Evolutionary conservation across 2,113 vertebrate genomes (phyloP).

Genomic region (Drymodes brunneopygia): DNA sequence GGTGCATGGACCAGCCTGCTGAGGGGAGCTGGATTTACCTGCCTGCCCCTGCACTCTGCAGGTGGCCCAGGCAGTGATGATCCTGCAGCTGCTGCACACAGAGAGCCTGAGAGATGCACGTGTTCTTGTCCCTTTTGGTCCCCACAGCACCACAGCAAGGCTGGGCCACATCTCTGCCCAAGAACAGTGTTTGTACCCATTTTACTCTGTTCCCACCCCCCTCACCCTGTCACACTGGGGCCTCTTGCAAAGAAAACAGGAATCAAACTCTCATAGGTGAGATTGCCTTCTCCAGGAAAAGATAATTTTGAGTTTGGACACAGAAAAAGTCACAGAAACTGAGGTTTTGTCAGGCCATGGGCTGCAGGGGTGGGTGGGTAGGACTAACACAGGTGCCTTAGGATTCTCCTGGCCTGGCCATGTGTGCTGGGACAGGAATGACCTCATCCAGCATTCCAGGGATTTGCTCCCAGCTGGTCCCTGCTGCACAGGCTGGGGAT

Average conservation of each 20-base stretch:
- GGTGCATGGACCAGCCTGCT: too few relatives aligned
- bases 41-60: neutral
- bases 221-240: accelerated
- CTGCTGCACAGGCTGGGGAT: neutral
- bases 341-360: neutral
- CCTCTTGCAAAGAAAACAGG: neutral
- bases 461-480: accelerated
- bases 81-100: neutral
- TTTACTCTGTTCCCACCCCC: neutral
- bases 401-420: neutral
- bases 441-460: neutral
- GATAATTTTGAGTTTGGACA: neutral
- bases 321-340: neutral
- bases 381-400: neutral
- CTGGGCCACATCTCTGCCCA: neutral
- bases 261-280: neutral
- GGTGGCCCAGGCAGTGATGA: neutral
- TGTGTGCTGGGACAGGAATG: neutral
- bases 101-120: accelerated
- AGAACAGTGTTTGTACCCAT: accelerated
- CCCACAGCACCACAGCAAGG: neutral
- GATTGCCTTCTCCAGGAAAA: neutral
- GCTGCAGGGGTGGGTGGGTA: neutral
- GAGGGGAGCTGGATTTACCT: too few relatives aligned
- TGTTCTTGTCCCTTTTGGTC: neutral